Evolutionary conservation across 1,140 invertebrate genomes (phyloP).

Genomic region (Stegodyphus mimosarum): DNA sequence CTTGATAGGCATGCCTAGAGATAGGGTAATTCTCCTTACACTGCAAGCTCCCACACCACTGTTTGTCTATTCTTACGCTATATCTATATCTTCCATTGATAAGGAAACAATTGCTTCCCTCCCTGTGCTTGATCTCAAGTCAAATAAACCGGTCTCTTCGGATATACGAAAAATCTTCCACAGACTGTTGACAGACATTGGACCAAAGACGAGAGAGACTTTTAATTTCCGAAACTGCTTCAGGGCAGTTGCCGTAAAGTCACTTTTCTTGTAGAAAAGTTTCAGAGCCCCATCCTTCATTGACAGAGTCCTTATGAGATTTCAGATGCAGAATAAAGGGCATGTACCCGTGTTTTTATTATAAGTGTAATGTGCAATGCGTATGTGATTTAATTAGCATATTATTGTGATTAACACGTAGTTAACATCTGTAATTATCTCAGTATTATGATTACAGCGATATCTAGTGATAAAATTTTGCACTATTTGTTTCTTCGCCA

Average conservation of each 20-base stretch:
- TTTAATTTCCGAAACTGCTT: neutral
- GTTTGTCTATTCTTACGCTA: neutral
- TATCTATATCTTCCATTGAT: no score
- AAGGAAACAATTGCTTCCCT: no score
- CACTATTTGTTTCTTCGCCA: neutral
- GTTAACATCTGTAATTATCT: no score
- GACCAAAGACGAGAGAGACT: neutral
- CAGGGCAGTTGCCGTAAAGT: neutral
- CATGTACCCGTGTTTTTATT: neutral
- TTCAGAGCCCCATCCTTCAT: neutral
- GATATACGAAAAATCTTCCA: no score
- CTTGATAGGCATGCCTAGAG: neutral
- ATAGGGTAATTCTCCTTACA: neutral
- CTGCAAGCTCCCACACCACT: neutral
- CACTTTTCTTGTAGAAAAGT: neutral
- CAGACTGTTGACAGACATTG: neutral
- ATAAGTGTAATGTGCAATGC: no score
- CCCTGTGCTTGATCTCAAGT: no score
- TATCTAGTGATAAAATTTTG: neutral
- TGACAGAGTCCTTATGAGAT: neutral
- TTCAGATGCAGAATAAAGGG: neutral
- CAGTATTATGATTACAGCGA: neutral
- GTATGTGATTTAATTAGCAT: no score
- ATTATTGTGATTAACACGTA: no score
- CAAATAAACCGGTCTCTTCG: no score